A percentile compares a stretch with the other conserved stretches of the same genome.
Conservation (phyloP, 2,113 vertebrate species). For the Paraplagusia blochii region DNA sequence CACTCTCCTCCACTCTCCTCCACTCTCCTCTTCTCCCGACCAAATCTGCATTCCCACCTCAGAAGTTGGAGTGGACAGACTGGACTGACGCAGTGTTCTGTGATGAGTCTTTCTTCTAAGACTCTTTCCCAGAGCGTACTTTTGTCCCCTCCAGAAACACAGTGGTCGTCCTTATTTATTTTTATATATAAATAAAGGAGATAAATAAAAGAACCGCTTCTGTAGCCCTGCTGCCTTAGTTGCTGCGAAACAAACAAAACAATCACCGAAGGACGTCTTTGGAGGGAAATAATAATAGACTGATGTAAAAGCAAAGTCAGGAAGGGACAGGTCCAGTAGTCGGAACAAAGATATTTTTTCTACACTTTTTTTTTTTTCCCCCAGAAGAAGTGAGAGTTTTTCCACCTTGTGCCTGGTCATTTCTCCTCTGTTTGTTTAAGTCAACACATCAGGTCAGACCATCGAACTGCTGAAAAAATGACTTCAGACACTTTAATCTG, state of each 20-base stretch:
- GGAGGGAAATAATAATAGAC: slow-evolving; percentile 27
- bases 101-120: slow-evolving; percentile 11
- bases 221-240: slow-evolving; percentile 67
- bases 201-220: slow-evolving; percentile 19
- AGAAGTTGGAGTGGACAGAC: not conserved
- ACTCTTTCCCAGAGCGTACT: not conserved
- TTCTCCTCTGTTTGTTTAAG: no score
- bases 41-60: not conserved
- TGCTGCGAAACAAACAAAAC: slow-evolving; percentile 44
- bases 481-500: no score
- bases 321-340: slow-evolving; percentile 15
- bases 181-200: slow-evolving; percentile 41
- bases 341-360: slow-evolving; percentile 58
- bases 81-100: not conserved
- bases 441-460: no score
- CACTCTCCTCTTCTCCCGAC: not conserved
- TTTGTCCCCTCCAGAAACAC: not conserved
- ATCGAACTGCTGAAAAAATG: no score
- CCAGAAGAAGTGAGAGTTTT: slow-evolving; percentile 45
- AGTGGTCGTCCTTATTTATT: slow-evolving; percentile 35
- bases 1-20: not conserved
- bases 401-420: slow-evolving; percentile 60
- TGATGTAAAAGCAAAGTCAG: slow-evolving; percentile 20
- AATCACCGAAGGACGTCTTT: slow-evolving; percentile 33
- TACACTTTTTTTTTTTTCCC: slow-evolving; percentile 38